These are phyloP conservation scores for Centropyge bicolor DNA, from an alignment of 2,797 vertebrate species.

Conservation along the genomic window DNA sequence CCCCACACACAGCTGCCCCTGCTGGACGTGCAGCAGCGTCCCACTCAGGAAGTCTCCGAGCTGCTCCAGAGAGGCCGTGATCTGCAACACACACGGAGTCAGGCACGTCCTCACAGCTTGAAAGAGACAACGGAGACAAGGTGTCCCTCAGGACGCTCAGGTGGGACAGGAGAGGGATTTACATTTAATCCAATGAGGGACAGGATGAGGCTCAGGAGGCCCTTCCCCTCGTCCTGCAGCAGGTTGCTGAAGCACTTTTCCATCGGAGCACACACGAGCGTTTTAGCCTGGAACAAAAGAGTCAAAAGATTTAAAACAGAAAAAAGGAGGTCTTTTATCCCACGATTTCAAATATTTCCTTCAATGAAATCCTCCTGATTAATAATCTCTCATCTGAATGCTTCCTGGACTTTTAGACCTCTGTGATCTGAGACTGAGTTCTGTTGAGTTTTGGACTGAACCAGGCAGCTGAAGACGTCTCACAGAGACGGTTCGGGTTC, in stretches of 20 bases:
- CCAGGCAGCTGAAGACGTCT: too few species aligned
- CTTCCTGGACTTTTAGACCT: too few species aligned
- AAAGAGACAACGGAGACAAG: too few species aligned
- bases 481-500: too few species aligned
- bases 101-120: too few species aligned
- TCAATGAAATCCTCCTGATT: too few species aligned
- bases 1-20: constrained; percentile 83
- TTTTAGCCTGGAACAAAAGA: constrained; percentile 81
- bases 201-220: constrained; percentile 90
- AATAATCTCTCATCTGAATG: too few species aligned
- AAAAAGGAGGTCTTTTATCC: too few species aligned
- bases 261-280: constrained; percentile 89
- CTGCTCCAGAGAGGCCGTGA: constrained; percentile 84
- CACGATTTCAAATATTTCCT: too few species aligned
- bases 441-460: too few species aligned
- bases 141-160: not conserved
- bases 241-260: constrained; percentile 94
- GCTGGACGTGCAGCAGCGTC: constrained; percentile 91
- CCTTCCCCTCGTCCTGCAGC: constrained; percentile 85
- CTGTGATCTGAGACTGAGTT: too few species aligned
- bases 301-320: too few species aligned
- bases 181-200: constrained; percentile 88
- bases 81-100: constrained; percentile 76
- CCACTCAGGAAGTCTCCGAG: constrained; percentile 85
- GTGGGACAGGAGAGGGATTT: not conserved